Evolutionary conservation across 2,113 vertebrate species (phyloP), one percentile per base, ranked within the genome.

Genomic region (Dasypus novemcinctus): DNA sequence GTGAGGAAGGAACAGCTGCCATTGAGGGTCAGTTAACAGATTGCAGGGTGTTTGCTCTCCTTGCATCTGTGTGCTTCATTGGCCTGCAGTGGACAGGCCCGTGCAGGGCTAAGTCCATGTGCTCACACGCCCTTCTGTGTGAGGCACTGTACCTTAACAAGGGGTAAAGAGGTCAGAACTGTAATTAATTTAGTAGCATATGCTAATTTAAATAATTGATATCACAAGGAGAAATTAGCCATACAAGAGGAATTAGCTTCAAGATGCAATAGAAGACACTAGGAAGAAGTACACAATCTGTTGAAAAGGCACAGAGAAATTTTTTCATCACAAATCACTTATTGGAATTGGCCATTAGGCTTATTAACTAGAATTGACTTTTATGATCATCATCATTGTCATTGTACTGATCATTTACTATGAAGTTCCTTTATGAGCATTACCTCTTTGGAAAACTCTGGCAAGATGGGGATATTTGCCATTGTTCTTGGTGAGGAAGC

Each of bases 171-270:
- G 93, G 49, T 87, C 80, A 95, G 71, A 74, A 66, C 46, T 84
- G 7, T 61, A 92, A 94, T 88, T 87, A 88, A 92, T 41, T 93
- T 82, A 43, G 46, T 59, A 89, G 91, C 23, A 33, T 54, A 74
- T 29, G 31, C 59, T 87, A 81, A 57, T 74, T n/a, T 66, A 82
- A n/a, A 31, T 17, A 82, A 75, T 36, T 68, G 87, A 31, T 27
- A 75, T 75, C 13, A 49, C 25, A 81, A 81, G 54, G 36, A 91
- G 54, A 36, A 63, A 81, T 36, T 57, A 86, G 21, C 57, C 74
- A 38, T 57, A 14, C 74, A 75, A 94, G 68, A 82, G 75, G 31
- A 86, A 87, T 68, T 68, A 63, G 23, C n/a, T 7, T 25, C 49
- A 57, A 82, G 54, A 92, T 59, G 76, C 25, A 75, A 75, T 29